phyloP scores from a whole-genome alignment of 2,888 invertebrate genomes.

The Vesta saturnalis region DNA sequence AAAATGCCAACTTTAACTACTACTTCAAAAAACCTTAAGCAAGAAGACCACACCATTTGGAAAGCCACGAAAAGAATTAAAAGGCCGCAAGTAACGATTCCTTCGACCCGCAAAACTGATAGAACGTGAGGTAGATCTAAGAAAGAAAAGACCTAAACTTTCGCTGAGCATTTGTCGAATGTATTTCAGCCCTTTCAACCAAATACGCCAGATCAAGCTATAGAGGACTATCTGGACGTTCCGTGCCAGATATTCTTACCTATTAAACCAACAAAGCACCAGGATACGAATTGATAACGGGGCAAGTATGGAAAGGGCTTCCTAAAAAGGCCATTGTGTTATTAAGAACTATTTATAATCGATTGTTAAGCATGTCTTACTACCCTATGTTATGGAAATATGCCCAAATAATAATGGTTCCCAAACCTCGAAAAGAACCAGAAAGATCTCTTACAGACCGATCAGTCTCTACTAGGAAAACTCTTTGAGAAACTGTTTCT shows the following conservation, averaged over 20 bases:
- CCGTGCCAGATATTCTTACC: not conserved
- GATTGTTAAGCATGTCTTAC: not conserved
- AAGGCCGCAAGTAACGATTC: not conserved
- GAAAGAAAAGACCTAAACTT: not conserved
- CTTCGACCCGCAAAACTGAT: not conserved
- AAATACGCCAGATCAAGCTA: not conserved
- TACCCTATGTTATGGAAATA: not conserved
- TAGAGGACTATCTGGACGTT: not conserved
- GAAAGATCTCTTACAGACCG: not conserved
- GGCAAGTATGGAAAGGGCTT: not conserved
- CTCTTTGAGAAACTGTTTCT: slow-evolving; percentile 11
- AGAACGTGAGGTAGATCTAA: not conserved
- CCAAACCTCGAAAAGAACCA: not conserved
- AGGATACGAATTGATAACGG: not conserved
- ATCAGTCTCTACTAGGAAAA: not conserved
- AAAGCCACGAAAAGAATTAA: too few species aligned
- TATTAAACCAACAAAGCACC: not conserved
- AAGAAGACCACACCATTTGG: too few species aligned
- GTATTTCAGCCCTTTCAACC: not conserved
- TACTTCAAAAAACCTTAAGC: not conserved
- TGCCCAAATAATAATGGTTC: too few species aligned
- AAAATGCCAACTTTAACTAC: not conserved
- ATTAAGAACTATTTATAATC: not conserved
- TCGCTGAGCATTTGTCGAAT: not conserved
- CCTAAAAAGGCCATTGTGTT: not conserved